Percentiles rank a stretch among this genome's conserved stretches.
These are phyloP conservation scores for Calephelis nemesis DNA, from an alignment of 1,140 invertebrate genomes.

Conservation along the genomic window DNA sequence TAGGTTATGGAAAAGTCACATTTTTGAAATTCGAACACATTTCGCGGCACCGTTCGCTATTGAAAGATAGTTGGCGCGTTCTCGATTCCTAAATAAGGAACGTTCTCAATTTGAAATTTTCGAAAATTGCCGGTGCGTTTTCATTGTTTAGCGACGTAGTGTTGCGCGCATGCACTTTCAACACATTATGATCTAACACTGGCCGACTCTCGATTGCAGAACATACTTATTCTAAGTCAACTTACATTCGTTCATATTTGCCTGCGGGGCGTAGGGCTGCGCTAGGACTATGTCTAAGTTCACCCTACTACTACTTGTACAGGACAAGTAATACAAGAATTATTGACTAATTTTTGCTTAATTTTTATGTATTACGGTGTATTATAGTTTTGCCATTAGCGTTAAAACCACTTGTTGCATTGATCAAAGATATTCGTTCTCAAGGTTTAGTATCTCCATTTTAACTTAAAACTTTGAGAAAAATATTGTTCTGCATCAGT, in stretches of 20 bases:
- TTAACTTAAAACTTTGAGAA: too few species aligned
- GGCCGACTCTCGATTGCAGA: constrained; percentile 74
- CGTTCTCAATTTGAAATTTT: constrained; percentile 52
- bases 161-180: constrained; percentile 73
- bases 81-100: constrained; percentile 28
- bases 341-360: neutral
- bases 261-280: constrained; percentile 75
- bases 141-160: constrained; percentile 61
- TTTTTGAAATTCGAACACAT: constrained; percentile 46
- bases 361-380: too few species aligned
- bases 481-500: too few species aligned
- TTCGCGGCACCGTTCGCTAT: constrained; percentile 31
- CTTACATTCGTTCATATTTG: constrained; percentile 80
- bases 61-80: constrained; percentile 42
- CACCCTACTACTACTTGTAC: constrained; percentile 1
- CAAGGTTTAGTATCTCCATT: too few species aligned
- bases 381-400: too few species aligned
- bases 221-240: constrained; percentile 79
- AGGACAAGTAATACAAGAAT: neutral
- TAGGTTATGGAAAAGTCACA: constrained; percentile 43
- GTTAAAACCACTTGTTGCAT: too few species aligned
- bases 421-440: too few species aligned
- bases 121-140: constrained; percentile 58
- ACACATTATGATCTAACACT: constrained; percentile 79
- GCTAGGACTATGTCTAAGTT: constrained; percentile 39